Evolutionary conservation across 2,797 vertebrate species (phyloP).

Genomic region (Telmatherina bonti): DNA sequence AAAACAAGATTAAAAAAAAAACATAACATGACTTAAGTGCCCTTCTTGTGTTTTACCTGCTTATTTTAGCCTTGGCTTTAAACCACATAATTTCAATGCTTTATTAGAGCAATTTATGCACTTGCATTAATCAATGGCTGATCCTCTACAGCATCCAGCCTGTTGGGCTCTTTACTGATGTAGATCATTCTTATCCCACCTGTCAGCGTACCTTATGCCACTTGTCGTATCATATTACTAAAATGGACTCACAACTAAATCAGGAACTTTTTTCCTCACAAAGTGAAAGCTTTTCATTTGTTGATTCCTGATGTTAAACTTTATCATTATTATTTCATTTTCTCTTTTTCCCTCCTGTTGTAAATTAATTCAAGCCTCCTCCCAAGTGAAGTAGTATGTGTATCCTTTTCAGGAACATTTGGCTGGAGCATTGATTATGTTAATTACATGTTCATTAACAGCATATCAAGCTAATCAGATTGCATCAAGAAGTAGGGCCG

Average conservation of each 20-base stretch:
- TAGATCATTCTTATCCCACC: neutral
- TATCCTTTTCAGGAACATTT: neutral
- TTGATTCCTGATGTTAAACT: neutral
- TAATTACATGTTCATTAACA: conserved; percentile 18
- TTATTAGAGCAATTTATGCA: neutral
- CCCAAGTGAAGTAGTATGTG: conserved; percentile 5
- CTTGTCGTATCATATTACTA: neutral
- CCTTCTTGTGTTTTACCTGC: neutral
- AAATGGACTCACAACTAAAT: neutral
- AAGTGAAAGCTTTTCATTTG: neutral
- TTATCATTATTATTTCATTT: neutral
- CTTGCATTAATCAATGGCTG: neutral
- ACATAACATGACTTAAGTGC: no score
- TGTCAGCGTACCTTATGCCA: neutral
- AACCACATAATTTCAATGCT: neutral
- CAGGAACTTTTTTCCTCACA: neutral
- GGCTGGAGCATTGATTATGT: conserved; percentile 6
- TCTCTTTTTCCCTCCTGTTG: neutral
- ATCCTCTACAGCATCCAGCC: no score
- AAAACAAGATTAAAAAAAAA: neutral
- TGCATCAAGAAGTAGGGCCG: neutral
- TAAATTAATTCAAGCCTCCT: conserved; percentile 19
- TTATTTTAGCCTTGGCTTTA: neutral
- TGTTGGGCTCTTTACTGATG: neutral
- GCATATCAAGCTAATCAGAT: conserved; percentile 1